phyloP scores from a whole-genome alignment of 1,140 invertebrate genomes.

The Drosophila dunni region DNA sequence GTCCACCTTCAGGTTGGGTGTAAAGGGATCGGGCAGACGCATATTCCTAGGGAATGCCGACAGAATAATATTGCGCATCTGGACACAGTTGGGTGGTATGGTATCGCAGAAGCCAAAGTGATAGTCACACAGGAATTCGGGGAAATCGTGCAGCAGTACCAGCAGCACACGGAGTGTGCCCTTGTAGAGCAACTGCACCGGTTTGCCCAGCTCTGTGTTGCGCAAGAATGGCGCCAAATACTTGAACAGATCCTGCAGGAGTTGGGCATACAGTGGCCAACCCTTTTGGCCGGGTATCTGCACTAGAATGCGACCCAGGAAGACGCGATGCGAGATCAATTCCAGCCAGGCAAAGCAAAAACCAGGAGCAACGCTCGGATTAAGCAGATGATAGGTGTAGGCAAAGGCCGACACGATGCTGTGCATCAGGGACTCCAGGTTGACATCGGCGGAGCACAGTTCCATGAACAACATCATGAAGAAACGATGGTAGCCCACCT shows the following conservation, averaged over 20 bases:
- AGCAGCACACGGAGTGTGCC: slow-evolving; percentile 98
- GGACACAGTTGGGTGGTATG: slow-evolving; percentile 99
- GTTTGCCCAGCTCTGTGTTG: slow-evolving; percentile 97
- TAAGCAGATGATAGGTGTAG: slow-evolving; percentile 95
- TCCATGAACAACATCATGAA: slow-evolving; percentile 99
- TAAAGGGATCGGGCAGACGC: slow-evolving; percentile 99
- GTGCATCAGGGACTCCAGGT: slow-evolving; percentile 87
- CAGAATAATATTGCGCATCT: slow-evolving; percentile 99
- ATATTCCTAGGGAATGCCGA: slow-evolving; percentile 99
- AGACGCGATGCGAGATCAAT: slow-evolving; percentile 97
- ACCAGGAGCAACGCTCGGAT: slow-evolving; percentile 97
- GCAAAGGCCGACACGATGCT: slow-evolving; percentile 93
- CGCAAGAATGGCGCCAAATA: slow-evolving; percentile 98
- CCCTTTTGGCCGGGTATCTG: slow-evolving; percentile 94
- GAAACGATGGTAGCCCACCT: slow-evolving; percentile 98
- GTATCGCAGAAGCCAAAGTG: slow-evolving; percentile 99
- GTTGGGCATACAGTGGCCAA: slow-evolving; percentile 95
- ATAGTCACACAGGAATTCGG: slow-evolving; percentile 99
- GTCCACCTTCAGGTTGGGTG: slow-evolving; percentile 98
- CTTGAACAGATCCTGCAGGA: slow-evolving; percentile 98
- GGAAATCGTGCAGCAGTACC: slow-evolving; percentile 98
- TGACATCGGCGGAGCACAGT: slow-evolving; percentile 95
- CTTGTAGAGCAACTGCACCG: slow-evolving; percentile 97
- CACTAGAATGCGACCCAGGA: slow-evolving; percentile 96
- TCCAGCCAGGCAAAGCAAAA: slow-evolving; percentile 99